Conservation (phyloP, 2,888 invertebrate species). For the Callosobruchus maculatus region DNA sequence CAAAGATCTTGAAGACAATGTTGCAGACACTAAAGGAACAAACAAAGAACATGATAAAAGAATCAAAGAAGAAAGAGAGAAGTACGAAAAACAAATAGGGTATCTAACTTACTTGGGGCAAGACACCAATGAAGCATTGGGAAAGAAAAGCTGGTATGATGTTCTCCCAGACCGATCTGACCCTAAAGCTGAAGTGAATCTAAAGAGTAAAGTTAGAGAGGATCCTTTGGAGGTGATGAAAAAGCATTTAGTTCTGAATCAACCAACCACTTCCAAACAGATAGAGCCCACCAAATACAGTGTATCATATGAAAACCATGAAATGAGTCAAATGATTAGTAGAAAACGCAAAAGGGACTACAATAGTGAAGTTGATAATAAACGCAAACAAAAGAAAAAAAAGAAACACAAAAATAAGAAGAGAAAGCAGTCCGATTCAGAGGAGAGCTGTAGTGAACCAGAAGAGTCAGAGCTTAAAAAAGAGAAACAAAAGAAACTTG, state of each 20-base stretch:
- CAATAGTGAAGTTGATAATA: neutral
- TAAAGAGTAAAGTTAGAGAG: conserved; percentile 62
- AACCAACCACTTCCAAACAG: conserved; percentile 9
- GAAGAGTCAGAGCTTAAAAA: conserved; percentile 21
- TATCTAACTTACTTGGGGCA: conserved; percentile 94
- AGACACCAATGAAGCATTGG: conserved; percentile 82
- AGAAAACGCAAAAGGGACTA: neutral
- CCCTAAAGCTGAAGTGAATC: conserved; percentile 59
- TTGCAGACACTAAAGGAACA: conserved; percentile 57
- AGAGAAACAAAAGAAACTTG: conserved; percentile 51
- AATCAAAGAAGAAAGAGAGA: conserved; percentile 86
- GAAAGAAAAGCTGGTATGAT: conserved; percentile 87
- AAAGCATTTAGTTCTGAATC: conserved; percentile 46
- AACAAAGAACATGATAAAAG: conserved; percentile 90
- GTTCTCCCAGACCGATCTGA: conserved; percentile 58
- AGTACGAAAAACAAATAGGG: conserved; percentile 97
- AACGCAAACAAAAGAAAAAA: conserved; percentile 3
- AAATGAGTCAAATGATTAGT: neutral
- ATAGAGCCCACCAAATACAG: conserved; percentile 16
- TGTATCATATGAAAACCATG: neutral
- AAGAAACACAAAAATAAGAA: conserved; percentile 35
- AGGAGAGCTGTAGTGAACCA: conserved; percentile 20
- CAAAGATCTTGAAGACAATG: conserved; percentile 75
- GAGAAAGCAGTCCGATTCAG: conserved; percentile 21
- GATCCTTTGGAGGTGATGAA: conserved; percentile 76